A percentile compares a stretch with the other conserved stretches of the same genome.
Evolutionary conservation across 2,113 vertebrate genomes (phyloP).

Genomic region (Paracanthobrama guichenoti): DNA sequence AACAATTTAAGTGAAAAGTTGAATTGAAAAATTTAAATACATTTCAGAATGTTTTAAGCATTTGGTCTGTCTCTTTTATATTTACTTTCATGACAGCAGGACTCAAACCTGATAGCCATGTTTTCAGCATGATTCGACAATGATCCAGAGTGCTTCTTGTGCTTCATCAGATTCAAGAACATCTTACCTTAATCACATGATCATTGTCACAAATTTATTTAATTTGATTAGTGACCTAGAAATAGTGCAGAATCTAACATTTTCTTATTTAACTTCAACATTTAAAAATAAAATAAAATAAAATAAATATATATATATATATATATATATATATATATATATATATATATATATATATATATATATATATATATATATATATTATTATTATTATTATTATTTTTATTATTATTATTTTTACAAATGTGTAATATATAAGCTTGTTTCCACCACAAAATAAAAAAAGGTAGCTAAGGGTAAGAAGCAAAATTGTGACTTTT

Average conservation of each 20-base stretch:
- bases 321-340: too few relatives aligned
- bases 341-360: too few relatives aligned
- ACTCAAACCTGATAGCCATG: background rate
- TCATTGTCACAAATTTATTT: background rate
- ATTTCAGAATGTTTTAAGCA: background rate
- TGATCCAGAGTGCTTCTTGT: background rate
- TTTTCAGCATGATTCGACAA: background rate
- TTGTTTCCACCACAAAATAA: too few relatives aligned
- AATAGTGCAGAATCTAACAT: background rate
- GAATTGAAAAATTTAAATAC: background rate
- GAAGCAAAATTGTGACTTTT: too few relatives aligned
- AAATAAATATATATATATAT: too few relatives aligned
- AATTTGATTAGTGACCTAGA: background rate
- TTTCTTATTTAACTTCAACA: background rate
- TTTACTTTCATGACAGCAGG: background rate
- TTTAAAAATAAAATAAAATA: too few relatives aligned
- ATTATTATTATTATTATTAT: too few relatives aligned
- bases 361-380: too few relatives aligned
- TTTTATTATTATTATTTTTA: too few relatives aligned
- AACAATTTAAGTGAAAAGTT: background rate
- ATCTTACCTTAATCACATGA: background rate
- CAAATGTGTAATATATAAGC: background rate
- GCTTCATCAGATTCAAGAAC: background rate
- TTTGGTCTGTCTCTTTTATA: background rate
- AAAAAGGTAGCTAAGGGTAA: too few relatives aligned